Base-by-base conservation (phyloP, 2,797 vertebrate species). In the Ammospiza maritima region DNA sequence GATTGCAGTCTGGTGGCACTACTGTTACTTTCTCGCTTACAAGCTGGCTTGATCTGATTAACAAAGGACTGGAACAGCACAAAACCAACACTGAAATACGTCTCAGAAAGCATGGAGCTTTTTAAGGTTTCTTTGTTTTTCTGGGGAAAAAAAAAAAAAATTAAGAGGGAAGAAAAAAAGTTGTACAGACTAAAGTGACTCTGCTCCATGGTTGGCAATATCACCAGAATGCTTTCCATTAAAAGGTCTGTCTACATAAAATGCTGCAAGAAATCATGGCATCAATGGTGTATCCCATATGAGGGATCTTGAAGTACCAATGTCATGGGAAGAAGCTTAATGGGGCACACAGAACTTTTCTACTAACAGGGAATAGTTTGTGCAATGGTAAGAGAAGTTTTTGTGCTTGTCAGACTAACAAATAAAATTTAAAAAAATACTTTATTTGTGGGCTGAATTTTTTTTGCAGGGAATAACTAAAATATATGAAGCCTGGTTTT, bases 21-120 rank as follows among this genome's bases (percentile, higher is more conserved):
- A 83, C 77, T 78, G 57, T 64, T 78, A 40, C 36, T 69, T 69
- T 89, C 70, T 87, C 75, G 53, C 50, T 45, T 60, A 83, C 66
- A 90, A 78, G 29, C 45, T 93, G 60, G 53, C 64, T 94, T 81
- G 48, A 77, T 95, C 64, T 79, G 85, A 90, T 90, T 85, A 88
- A 78, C 25, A 93, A 88, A 95, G 42, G 61, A 56, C 16, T 91
- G 82, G 47, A 94, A 86, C 47, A 88, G 47, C 62, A 60, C 26
- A 91, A 89, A 89, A 60, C 1, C 36, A 79, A 22, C 69, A 62
- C n/a, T 70, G 36, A 88, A 90, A 66, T 76, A 82, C 26, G 26
- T 32, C 45, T 84, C 60, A 64, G 36, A 91, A 95, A 16, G 8
- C 17, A 13, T 10, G 13, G 42, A 56, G 26, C 14, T 80, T 89